These are phyloP conservation scores for Sarcophaga caerulescens DNA, from an alignment of 2,888 invertebrate species.

Conservation along the genomic window DNA sequence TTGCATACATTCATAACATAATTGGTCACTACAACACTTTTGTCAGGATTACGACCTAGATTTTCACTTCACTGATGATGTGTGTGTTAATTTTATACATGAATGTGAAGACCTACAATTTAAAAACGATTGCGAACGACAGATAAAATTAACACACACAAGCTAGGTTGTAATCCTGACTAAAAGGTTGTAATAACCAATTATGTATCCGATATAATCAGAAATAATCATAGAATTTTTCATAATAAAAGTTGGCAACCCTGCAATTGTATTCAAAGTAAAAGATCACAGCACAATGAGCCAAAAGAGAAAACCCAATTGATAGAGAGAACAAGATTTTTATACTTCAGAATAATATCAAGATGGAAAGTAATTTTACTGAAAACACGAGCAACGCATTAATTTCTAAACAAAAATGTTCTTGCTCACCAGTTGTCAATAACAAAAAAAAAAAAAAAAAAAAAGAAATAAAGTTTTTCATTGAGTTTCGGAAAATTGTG, in stretches of 20 bases:
- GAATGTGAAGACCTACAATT: too few relatives aligned
- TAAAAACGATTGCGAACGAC: too few relatives aligned
- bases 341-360: background rate
- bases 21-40: too few relatives aligned
- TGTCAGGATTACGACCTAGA: too few relatives aligned
- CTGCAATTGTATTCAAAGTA: background rate
- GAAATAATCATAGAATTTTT: too few relatives aligned
- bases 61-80: too few relatives aligned
- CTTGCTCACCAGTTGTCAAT: background rate
- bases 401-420: background rate
- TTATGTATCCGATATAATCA: too few relatives aligned
- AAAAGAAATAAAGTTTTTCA: background rate
- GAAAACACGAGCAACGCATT: constrained; percentile 37
- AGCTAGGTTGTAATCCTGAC: too few relatives aligned
- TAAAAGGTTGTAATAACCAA: too few relatives aligned
- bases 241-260: background rate
- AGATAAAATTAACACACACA: too few relatives aligned
- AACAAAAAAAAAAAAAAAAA: background rate
- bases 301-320: background rate
- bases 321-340: background rate
- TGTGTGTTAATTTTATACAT: too few relatives aligned
- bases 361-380: constrained; percentile 33
- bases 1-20: too few relatives aligned
- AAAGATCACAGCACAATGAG: constrained; percentile 13
- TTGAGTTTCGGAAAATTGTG: constrained; percentile 19